phyloP scores from a whole-genome alignment of 1,140 invertebrate species.

The Drosophila micromelanica region DNA sequence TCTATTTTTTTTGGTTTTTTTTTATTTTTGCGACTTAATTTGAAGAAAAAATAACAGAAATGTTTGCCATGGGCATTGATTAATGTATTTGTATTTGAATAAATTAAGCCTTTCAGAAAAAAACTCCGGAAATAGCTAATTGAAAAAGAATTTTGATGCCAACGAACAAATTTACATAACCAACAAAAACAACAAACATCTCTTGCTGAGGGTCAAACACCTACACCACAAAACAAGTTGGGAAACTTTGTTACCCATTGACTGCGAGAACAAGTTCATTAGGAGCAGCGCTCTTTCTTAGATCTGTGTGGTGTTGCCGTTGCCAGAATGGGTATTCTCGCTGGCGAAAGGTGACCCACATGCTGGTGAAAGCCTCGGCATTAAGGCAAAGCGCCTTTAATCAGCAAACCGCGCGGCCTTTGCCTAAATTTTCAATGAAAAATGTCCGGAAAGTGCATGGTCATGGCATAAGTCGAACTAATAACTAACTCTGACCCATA shows the following conservation, averaged over 20 bases:
- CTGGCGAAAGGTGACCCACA: conserved; percentile 78
- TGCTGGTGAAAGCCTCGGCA: conserved; percentile 68
- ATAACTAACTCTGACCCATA: conserved; percentile 75
- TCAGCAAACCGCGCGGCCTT: conserved; percentile 56
- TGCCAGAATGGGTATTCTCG: conserved; percentile 28
- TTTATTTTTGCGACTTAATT: conserved; percentile 33
- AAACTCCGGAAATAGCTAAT: conserved; percentile 47
- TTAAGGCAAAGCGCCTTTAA: conserved; percentile 55
- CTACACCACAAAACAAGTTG: conserved; percentile 53
- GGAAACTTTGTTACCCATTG: conserved; percentile 41
- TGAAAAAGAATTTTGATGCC: conserved; percentile 60
- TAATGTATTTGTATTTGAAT: conserved; percentile 67
- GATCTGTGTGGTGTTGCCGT: conserved; percentile 10
- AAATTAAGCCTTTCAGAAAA: conserved; percentile 53
- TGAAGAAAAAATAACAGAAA: conserved; percentile 31
- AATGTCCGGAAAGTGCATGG: conserved; percentile 60
- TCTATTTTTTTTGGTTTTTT: conserved; percentile 48
- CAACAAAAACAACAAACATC: conserved; percentile 42
- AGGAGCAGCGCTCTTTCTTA: conserved; percentile 30
- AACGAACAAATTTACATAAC: conserved; percentile 66
- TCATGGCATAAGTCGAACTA: conserved; percentile 67
- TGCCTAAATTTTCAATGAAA: conserved; percentile 71
- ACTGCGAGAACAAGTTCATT: conserved; percentile 66
- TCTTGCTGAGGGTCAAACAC: conserved; percentile 69
- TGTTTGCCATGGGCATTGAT: conserved; percentile 69